Evolutionary conservation across 2,888 invertebrate genomes (phyloP).

Genomic region (Nebria brevicollis): DNA sequence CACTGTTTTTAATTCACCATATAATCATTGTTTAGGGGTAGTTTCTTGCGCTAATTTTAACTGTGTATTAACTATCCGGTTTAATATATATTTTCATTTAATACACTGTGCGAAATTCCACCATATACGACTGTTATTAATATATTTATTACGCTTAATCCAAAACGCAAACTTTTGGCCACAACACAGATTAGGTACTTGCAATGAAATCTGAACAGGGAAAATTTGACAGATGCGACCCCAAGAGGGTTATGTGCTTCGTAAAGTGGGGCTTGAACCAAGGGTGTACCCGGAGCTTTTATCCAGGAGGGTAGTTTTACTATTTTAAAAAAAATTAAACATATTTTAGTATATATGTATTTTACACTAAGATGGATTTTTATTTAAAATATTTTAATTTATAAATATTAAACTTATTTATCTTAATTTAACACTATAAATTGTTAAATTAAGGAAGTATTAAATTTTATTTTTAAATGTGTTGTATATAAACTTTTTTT

Average conservation of each 20-base stretch:
- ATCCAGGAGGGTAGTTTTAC: neutral
- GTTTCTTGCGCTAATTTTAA: neutral
- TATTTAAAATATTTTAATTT: slow-evolving; percentile 3
- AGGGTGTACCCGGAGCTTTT: slow-evolving; percentile 52
- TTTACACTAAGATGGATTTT: neutral
- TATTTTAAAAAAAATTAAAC: neutral
- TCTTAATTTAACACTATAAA: neutral
- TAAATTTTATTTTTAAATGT: too few relatives aligned
- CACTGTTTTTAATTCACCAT: neutral
- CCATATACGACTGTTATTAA: neutral
- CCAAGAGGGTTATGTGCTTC: slow-evolving; percentile 55
- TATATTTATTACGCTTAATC: slow-evolving; percentile 26
- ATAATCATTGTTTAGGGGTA: neutral
- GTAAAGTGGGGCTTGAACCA: slow-evolving; percentile 57
- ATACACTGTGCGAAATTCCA: neutral
- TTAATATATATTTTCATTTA: slow-evolving; percentile 19
- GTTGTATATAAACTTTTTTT: too few relatives aligned
- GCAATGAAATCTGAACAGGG: slow-evolving; percentile 56
- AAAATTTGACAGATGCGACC: slow-evolving; percentile 65
- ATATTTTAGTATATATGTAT: neutral
- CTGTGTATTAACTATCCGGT: neutral
- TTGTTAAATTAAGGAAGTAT: too few relatives aligned
- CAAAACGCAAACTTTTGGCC: slow-evolving; percentile 28
- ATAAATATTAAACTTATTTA: neutral
- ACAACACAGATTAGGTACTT: slow-evolving; percentile 34